phyloP scores from a whole-genome alignment of 2,797 vertebrate genomes.

The Numenius phaeopus region DNA sequence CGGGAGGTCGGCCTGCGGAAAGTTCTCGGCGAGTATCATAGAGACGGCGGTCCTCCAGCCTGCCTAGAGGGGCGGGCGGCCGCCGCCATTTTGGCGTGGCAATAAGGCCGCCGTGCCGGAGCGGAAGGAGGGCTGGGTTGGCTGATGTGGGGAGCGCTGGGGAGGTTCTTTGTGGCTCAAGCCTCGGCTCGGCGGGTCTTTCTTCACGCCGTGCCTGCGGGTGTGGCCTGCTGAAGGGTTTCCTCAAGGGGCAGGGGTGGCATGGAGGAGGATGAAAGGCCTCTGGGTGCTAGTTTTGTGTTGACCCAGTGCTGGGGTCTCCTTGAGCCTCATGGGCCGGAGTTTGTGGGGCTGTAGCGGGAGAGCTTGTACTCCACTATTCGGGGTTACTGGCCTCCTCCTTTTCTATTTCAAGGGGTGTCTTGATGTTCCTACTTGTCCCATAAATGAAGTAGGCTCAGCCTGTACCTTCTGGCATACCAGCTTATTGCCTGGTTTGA shows the following conservation, averaged over 20 bases:
- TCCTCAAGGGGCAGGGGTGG: not conserved
- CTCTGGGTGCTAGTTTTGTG: rapidly evolving
- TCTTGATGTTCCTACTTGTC: rapidly evolving
- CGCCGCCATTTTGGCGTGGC: constrained; percentile 40
- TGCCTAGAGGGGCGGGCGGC: constrained; percentile 10
- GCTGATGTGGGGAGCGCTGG: not conserved
- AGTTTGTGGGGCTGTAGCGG: not conserved
- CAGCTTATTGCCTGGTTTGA: too few species aligned
- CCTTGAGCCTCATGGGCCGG: rapidly evolving
- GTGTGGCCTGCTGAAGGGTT: not conserved
- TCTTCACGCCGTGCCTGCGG: not conserved
- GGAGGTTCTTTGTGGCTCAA: not conserved
- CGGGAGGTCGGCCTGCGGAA: not conserved
- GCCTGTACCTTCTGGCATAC: rapidly evolving
- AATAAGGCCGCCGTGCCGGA: rapidly evolving
- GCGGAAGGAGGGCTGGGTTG: rapidly evolving
- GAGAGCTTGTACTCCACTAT: rapidly evolving
- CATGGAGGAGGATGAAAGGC: not conserved
- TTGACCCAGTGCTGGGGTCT: not conserved
- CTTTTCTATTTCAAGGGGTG: rapidly evolving
- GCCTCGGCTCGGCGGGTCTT: not conserved
- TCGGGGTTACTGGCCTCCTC: rapidly evolving
- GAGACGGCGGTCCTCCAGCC: not conserved
- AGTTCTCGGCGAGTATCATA: constrained; percentile 26
- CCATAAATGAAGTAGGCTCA: rapidly evolving